A percentile compares a stretch with the other conserved stretches of the same genome.
Evolutionary conservation across 92 coral and sea anemone species (phyloP).

Genomic region (Micromussa lordhowensis): DNA sequence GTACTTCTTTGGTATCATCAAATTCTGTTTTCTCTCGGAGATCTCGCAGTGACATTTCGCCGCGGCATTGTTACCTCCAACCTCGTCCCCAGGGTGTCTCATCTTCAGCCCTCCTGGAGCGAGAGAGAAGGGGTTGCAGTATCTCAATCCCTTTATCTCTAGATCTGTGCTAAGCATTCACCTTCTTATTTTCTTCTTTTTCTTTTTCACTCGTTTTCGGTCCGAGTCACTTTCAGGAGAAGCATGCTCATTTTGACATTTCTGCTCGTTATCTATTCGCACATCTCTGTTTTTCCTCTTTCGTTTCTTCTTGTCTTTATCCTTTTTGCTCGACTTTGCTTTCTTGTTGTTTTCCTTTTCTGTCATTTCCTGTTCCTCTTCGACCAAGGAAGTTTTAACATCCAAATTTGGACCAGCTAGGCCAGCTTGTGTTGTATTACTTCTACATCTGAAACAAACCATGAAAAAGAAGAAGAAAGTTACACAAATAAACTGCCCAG

Average conservation of each 20-base stretch:
- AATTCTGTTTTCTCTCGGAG: not conserved
- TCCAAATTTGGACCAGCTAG: not conserved
- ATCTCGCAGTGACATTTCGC: not conserved
- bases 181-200: not conserved
- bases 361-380: not conserved
- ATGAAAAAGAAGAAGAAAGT: not conserved
- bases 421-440: not conserved
- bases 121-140: no score
- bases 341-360: not conserved
- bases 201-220: not conserved
- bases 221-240: not conserved
- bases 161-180: not conserved
- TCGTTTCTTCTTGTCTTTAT: not conserved
- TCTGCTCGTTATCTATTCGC: not conserved
- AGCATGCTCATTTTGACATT: not conserved
- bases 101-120: no score
- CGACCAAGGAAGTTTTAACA: not conserved
- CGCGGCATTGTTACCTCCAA: not conserved
- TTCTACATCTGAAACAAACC: not conserved
- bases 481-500: no score
- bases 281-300: slow-evolving; percentile 2
- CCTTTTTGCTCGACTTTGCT: slow-evolving; percentile 1
- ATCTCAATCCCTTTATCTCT: no score
- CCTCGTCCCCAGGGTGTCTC: no score
- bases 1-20: not conserved